Evolutionary conservation across 2,113 vertebrate genomes (phyloP), one percentile per base, ranked within the genome.

Genomic region (Cebus imitator): DNA sequence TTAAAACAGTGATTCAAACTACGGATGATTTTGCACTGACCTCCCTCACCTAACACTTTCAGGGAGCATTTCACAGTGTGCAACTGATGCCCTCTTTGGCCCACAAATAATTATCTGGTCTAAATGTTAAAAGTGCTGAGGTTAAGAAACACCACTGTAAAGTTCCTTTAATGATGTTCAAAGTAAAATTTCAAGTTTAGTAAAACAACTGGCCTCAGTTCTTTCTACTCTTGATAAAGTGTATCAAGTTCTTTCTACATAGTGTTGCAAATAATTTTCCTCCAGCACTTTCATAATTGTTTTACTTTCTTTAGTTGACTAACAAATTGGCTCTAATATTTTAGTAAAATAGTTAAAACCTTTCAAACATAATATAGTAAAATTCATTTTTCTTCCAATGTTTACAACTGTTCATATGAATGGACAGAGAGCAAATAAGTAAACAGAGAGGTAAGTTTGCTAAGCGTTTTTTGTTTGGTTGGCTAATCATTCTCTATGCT

Each of bases 21-120:
- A 0, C 1, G 5, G 64, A 5, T 0, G 4, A 58, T n/a, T 43
- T 43, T 43, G 2, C 8, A 45, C 0, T 58, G 35, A 68, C 2
- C 8, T 20, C 17, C 2, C 2, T 68, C 6, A 50, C 3, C 23
- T 16, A 75, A 9, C 7, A 6, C 30, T 13, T 87, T 23, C 23
- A 37, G 11, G 8, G 16, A 87, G 55, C 2, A 30, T 70, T 45
- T 75, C 5, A 52, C 5, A 61, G 4, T 16, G 6, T 27, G 30
- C 0, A 43, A 23, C 1, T 30, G 2, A 40, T 90, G 2, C 35
- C 40, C 3, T 5, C 9, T 37, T 78, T 37, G n/a, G 1, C 11
- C 13, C 17, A 25, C 5, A 68, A 57, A 43, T 27, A 80, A 89
- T 90, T 86, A 13, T 70, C 37, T 27, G 18, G 18, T 61, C 14